Evolutionary conservation across 2,888 invertebrate species (phyloP).

Genomic region (Antheraea assamensis): DNA sequence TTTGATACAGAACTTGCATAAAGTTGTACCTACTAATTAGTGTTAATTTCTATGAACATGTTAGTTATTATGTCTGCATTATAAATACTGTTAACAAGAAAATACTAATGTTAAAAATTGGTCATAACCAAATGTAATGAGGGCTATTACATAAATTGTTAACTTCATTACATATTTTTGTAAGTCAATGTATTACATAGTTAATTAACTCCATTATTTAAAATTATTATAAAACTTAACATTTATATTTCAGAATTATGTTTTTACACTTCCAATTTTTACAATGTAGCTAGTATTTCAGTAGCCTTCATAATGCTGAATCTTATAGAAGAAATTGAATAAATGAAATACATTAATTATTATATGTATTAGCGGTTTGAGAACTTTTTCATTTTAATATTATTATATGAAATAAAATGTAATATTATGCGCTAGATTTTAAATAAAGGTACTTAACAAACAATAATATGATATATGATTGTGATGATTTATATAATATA

Average conservation of each 20-base stretch:
- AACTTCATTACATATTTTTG: not conserved
- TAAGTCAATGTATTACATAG: slow-evolving; percentile 1
- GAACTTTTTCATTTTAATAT: not conserved
- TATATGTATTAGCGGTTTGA: not conserved
- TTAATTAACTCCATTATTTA: slow-evolving; percentile 1
- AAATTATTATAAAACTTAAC: not conserved
- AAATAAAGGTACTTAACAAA: not conserved
- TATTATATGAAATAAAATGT: not conserved
- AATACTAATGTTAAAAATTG: not conserved
- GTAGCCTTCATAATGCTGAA: too few relatives aligned
- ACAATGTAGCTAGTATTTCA: not conserved
- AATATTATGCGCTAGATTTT: not conserved
- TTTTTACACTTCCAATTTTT: not conserved
- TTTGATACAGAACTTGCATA: slow-evolving; percentile 29
- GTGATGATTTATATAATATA: not conserved
- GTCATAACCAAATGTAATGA: not conserved
- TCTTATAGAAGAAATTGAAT: not conserved
- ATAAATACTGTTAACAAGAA: not conserved
- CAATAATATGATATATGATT: not conserved
- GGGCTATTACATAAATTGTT: not conserved
- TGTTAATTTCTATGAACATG: slow-evolving; percentile 29
- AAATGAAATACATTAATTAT: not conserved
- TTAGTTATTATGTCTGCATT: slow-evolving; percentile 24
- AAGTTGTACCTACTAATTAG: slow-evolving; percentile 23
- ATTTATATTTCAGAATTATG: not conserved